These are phyloP conservation scores for Halichondria panicea DNA, from an alignment of 37 sponge, comb jelly and placozoan genomes.

Conservation along the genomic window DNA sequence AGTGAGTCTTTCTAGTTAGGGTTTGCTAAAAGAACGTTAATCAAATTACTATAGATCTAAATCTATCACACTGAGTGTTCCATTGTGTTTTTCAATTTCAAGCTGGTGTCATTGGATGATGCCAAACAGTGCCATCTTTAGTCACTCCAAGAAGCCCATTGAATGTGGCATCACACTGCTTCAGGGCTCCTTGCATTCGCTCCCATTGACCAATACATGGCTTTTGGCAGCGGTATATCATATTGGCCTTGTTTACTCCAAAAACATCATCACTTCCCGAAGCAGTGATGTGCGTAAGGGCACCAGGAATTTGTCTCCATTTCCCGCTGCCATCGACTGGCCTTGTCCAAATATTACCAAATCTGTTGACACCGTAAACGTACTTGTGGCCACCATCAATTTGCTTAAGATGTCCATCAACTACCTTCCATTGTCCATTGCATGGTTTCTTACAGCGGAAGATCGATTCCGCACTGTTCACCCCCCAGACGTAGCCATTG, in stretches of 20 bases:
- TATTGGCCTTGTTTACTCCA: constrained; percentile 7
- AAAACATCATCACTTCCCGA: constrained; percentile 45
- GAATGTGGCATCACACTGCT: constrained; percentile 33
- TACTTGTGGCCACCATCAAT: constrained; percentile 51
- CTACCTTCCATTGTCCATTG: constrained; percentile 30
- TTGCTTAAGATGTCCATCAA: constrained; percentile 42
- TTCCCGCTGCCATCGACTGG: constrained; percentile 29
- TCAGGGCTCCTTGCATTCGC: constrained; percentile 6
- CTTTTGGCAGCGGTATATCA: constrained; percentile 48
- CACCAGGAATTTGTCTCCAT: constrained; percentile 25
- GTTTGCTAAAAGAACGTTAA: too few species aligned
- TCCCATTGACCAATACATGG: constrained; percentile 54
- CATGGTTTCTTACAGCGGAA: constrained; percentile 70
- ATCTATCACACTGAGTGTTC: too few species aligned
- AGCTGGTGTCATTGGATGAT: too few species aligned
- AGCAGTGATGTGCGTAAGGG: constrained; percentile 27
- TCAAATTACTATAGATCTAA: too few species aligned
- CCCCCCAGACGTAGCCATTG: constrained; percentile 66
- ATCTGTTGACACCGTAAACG: constrained; percentile 47
- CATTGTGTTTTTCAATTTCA: too few species aligned
- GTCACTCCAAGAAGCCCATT: constrained; percentile 24
- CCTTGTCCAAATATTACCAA: constrained; percentile 12
- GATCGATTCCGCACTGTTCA: constrained; percentile 7
- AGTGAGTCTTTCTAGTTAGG: too few species aligned
- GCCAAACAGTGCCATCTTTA: too few species aligned